Percentiles rank a stretch among this genome's conserved stretches.
phyloP scores from a whole-genome alignment of 1,140 invertebrate species.

The Ips nitidus region DNA sequence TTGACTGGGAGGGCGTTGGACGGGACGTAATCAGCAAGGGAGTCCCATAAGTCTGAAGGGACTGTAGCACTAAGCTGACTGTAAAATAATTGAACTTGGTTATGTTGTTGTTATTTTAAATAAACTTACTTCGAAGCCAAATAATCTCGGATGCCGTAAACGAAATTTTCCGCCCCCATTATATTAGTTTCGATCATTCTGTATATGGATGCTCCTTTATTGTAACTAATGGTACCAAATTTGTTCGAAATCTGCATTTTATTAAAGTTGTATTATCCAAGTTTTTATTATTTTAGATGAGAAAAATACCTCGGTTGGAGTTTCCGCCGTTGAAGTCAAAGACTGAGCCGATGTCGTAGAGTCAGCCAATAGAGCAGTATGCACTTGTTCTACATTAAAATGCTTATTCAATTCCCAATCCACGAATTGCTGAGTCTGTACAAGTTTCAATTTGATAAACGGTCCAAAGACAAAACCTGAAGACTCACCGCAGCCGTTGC shows the following conservation, averaged over 20 bases:
- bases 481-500: constrained; percentile 22
- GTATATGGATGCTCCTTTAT: constrained; percentile 67
- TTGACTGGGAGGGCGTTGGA: constrained; percentile 38
- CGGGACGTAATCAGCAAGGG: constrained; percentile 37
- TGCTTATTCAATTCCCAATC: constrained; percentile 44
- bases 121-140: constrained; percentile 54
- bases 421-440: constrained; percentile 22
- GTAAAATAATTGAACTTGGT: background rate
- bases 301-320: constrained; percentile 27
- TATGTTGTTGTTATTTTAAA: background rate
- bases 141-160: constrained; percentile 60
- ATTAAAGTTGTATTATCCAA: no score
- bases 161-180: constrained; percentile 64
- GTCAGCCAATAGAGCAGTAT: constrained; percentile 47
- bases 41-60: constrained; percentile 53
- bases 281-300: no score
- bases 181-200: constrained; percentile 71
- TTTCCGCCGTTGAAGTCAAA: constrained; percentile 47
- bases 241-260: constrained; percentile 51
- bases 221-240: constrained; percentile 63
- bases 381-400: constrained; percentile 56
- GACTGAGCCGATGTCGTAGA: constrained; percentile 38
- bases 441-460: background rate
- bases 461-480: background rate
- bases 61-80: constrained; percentile 54